Conservation (phyloP, 1,140 invertebrate species). For the Paralvinella palmiformis region DNA sequence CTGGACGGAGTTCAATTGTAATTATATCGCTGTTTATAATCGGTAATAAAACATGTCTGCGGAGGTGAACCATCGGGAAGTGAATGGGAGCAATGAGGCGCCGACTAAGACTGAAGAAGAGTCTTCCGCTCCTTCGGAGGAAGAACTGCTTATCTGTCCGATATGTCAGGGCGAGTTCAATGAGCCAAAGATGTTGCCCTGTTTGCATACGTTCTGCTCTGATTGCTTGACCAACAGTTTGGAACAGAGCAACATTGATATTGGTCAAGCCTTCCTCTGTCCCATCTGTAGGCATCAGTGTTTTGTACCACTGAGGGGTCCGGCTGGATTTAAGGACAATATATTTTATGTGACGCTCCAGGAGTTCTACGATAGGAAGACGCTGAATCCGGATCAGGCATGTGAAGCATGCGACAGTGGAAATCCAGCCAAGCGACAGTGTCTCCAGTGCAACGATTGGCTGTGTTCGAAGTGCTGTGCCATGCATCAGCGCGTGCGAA, state of each 20-base stretch:
- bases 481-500: conserved; percentile 16
- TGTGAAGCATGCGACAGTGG: conserved; percentile 21
- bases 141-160: conserved; percentile 17
- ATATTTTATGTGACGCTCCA: conserved; percentile 21
- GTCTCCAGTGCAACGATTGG: conserved; percentile 22
- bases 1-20: no score
- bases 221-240: conserved; percentile 17
- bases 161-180: conserved; percentile 17
- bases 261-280: conserved; percentile 19
- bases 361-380: conserved; percentile 20
- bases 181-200: conserved; percentile 17
- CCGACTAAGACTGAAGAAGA: no score
- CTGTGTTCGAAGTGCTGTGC: conserved; percentile 19
- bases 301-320: conserved; percentile 16
- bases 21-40: no score
- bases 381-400: conserved; percentile 7
- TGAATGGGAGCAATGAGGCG: no score
- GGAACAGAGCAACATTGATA: conserved; percentile 13
- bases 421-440: conserved; percentile 10
- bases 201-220: conserved; percentile 21
- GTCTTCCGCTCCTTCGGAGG: no score
- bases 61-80: no score
- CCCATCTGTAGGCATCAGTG: conserved; percentile 21
- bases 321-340: conserved; percentile 17
- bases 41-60: no score